These are phyloP conservation scores for Poeciliopsis gracilis DNA, from an alignment of 2,797 vertebrate species.

Conservation along the genomic window DNA sequence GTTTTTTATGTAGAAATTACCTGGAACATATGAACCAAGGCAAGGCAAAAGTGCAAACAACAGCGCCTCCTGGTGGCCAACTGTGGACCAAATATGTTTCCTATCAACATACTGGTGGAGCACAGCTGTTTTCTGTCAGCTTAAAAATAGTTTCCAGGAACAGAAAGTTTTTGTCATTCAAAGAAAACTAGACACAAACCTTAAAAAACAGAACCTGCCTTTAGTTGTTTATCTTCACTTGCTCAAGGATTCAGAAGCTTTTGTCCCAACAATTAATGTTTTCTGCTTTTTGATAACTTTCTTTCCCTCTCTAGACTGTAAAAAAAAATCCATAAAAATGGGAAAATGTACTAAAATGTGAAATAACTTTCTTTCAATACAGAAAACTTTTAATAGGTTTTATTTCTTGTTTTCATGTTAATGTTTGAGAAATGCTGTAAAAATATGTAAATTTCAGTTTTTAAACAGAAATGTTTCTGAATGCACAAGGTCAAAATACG, in stretches of 20 bases:
- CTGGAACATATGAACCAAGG: not conserved
- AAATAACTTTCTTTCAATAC: too few relatives aligned
- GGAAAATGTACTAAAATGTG: too few relatives aligned
- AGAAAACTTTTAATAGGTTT: too few relatives aligned
- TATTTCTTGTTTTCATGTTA: not conserved
- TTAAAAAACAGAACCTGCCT: not conserved
- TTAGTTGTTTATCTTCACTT: not conserved
- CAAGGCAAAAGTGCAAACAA: not conserved
- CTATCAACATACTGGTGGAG: not conserved
- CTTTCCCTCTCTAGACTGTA: not conserved
- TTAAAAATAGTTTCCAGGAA: not conserved
- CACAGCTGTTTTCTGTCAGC: not conserved
- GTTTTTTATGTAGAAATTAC: not conserved
- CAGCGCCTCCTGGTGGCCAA: not conserved
- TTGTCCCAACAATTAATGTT: not conserved
- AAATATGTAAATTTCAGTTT: too few relatives aligned
- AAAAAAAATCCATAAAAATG: not conserved
- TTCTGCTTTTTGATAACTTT: not conserved
- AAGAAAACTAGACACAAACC: not conserved
- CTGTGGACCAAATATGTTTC: not conserved
- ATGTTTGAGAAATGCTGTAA: not conserved
- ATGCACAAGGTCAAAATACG: too few relatives aligned
- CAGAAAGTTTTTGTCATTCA: not conserved
- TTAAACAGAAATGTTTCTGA: too few relatives aligned
- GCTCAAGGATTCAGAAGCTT: not conserved